Evolutionary conservation across 2,888 invertebrate genomes (phyloP).

Genomic region (Drosophila neutralis): DNA sequence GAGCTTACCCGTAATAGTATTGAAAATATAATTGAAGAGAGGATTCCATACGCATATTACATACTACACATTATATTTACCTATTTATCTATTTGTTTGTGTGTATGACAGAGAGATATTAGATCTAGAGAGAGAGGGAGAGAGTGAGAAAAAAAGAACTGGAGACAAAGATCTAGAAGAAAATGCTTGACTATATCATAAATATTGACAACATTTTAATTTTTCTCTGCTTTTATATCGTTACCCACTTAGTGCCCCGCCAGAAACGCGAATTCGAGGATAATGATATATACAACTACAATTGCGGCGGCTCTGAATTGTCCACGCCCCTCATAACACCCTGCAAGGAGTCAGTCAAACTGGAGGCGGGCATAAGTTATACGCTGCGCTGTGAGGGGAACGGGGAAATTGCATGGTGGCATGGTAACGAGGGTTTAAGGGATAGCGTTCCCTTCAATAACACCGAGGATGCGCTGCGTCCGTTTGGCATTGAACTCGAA

Average conservation of each 20-base stretch:
- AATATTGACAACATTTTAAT: background rate
- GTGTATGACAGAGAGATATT: background rate
- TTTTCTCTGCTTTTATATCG: background rate
- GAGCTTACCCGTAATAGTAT: background rate
- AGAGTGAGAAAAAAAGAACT: too few relatives aligned
- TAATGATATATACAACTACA: constrained; percentile 59
- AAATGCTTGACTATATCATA: background rate
- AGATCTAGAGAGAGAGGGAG: background rate
- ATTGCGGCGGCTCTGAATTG: constrained; percentile 75
- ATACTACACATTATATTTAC: too few relatives aligned
- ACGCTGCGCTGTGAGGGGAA: constrained; percentile 85
- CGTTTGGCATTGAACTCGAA: constrained; percentile 85
- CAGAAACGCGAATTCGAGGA: constrained; percentile 43
- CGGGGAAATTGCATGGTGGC: constrained; percentile 84
- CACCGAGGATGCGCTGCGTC: constrained; percentile 63
- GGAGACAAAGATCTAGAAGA: background rate
- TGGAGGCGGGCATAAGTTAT: constrained; percentile 81
- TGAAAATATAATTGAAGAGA: too few relatives aligned
- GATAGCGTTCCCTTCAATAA: constrained; percentile 40
- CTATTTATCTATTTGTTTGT: background rate
- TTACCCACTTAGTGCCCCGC: constrained; percentile 70
- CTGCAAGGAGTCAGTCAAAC: constrained; percentile 77
- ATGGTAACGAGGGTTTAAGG: constrained; percentile 2
- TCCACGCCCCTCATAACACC: constrained; percentile 84
- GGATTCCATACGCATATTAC: too few relatives aligned